Evolutionary conservation across 2,113 vertebrate genomes (phyloP).

Genomic region (Hystrix brachyura): DNA sequence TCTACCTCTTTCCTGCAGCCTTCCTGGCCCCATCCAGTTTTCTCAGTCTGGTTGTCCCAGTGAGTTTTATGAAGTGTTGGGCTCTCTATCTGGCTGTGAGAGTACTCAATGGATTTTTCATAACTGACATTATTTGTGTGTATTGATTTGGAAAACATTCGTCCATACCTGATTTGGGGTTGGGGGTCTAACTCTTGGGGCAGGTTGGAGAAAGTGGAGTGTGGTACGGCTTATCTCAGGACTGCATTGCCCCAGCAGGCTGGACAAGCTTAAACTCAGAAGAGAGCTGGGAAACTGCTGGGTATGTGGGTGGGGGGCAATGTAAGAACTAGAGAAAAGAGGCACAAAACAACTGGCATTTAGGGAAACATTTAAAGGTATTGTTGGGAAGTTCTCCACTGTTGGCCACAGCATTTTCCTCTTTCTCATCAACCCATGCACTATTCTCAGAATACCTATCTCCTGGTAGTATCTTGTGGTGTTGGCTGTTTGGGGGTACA

Average conservation of each 20-base stretch:
- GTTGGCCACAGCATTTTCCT: neutral
- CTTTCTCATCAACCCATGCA: rapidly evolving
- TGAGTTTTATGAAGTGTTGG: neutral
- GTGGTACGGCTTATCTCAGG: no score
- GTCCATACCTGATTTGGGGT: neutral
- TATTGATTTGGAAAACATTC: neutral
- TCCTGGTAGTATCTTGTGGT: neutral
- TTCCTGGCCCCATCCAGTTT: neutral
- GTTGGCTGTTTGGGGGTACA: neutral
- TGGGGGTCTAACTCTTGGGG: neutral
- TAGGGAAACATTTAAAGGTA: neutral
- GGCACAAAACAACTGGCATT: neutral
- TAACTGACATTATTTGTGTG: neutral
- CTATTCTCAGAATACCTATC: neutral
- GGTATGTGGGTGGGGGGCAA: neutral
- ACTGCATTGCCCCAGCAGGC: neutral
- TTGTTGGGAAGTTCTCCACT: neutral
- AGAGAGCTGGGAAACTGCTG: neutral
- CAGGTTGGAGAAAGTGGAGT: neutral
- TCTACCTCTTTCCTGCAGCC: neutral
- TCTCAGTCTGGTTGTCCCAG: neutral
- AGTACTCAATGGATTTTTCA: neutral
- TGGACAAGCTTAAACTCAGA: neutral
- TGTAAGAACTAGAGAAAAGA: neutral
- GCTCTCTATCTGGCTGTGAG: rapidly evolving